Conservation (phyloP, 2,797 vertebrate species). For the Ctenopoma kingsleyae region DNA sequence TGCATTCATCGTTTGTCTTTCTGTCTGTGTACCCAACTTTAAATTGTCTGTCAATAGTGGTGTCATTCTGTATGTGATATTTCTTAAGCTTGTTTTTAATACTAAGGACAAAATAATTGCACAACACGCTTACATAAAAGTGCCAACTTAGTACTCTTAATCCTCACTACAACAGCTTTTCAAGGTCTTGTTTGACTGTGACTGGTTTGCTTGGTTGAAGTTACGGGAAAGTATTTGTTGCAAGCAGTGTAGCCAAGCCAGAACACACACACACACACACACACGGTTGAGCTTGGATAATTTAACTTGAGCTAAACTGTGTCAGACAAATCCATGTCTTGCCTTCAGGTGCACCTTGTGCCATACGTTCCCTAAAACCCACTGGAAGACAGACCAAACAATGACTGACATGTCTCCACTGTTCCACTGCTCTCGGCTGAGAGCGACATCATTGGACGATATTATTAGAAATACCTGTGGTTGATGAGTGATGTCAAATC, state of each 20-base stretch:
- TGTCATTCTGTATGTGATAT: conserved; percentile 3
- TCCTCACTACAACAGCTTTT: conserved; percentile 5
- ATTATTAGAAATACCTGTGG: conserved; percentile 86
- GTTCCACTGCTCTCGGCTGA: conserved; percentile 56
- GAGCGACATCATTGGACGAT: conserved; percentile 65
- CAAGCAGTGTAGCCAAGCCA: conserved; percentile 6
- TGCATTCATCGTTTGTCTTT: background rate
- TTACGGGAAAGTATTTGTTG: conserved; percentile 22
- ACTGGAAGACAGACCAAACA: conserved; percentile 72
- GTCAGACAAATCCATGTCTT: conserved; percentile 60
- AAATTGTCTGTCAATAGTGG: background rate
- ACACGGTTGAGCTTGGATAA: conserved; percentile 38
- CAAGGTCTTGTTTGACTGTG: conserved; percentile 19
- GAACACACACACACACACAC: conserved; percentile 39
- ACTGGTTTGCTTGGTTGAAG: conserved; percentile 19
- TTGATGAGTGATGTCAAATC: conserved; percentile 77
- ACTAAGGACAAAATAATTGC: conserved; percentile 13
- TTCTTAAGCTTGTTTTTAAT: background rate
- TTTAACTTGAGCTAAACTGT: conserved; percentile 37
- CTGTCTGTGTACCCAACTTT: background rate
- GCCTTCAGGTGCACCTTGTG: conserved; percentile 58
- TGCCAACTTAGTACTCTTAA: conserved; percentile 13
- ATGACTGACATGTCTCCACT: conserved; percentile 79
- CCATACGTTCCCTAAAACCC: conserved; percentile 67
- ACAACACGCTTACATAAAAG: background rate